Evolutionary conservation across 2,113 vertebrate species (phyloP), one percentile per base, ranked within the genome.

Genomic region (Octodon degus): DNA sequence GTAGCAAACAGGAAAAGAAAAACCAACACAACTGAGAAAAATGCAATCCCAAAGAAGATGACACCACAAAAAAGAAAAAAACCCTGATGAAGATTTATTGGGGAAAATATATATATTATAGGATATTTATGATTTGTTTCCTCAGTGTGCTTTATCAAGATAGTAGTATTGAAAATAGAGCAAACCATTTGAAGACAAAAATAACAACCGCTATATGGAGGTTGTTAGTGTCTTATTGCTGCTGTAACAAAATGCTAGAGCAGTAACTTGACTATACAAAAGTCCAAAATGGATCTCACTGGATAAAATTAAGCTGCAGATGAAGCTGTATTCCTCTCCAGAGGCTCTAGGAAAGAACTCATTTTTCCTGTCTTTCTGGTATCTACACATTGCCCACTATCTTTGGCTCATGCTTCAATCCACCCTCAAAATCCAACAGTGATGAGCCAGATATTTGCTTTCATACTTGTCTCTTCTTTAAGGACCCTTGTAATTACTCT

Each of bases 361-460:
- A 53, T 25, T 77, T 85, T 72, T 67, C 70, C 50, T 40, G 13
- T 27, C 76, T 80, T 92, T 80, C 55, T 19, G 37, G 1, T 24
- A 55, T 90, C 40, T 43, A 84, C 47, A 68, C 47, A 24, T 1
- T 55, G 10, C 65, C 68, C 82, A 74, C 47, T 55, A 67, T n/a
- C 63, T 37, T 55, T 37, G n/a, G 77, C n/a, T 81, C 34, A 72
- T 32, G 30, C n/a, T 0, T 58, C 7, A 50, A 34, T 87, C 82
- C 43, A 67, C 32, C 65, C 67, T 81, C 82, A 95, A 87, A 94
- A 90, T 67, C 17, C 83, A 76, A 24, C 34, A 79, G 60, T 22
- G 43, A 53, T 27, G 19, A 60, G 2, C 67, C 72, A 91, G 55
- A 43, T 22, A 30, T 14, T 91, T 40, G 50, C 32, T 94, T 60